These are phyloP conservation scores for Ophion costatus DNA, from an alignment of 2,888 invertebrate genomes.

Conservation along the genomic window DNA sequence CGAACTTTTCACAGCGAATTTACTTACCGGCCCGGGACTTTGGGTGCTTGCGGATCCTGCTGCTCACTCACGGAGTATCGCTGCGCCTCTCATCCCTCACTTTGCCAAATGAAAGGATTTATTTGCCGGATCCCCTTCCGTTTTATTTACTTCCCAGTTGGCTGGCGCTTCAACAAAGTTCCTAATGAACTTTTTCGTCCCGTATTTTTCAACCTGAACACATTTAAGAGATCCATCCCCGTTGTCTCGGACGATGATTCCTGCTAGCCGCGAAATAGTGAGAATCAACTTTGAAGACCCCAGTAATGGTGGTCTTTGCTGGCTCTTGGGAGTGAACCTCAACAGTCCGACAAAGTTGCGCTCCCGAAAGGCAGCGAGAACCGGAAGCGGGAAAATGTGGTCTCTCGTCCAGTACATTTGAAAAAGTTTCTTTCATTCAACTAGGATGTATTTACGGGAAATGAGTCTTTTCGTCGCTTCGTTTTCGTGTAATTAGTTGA, in stretches of 20 bases:
- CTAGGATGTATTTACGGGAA: too few species aligned
- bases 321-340: too few species aligned
- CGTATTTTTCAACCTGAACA: neutral
- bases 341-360: too few species aligned
- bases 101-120: constrained; percentile 48
- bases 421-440: too few species aligned
- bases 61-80: constrained; percentile 44
- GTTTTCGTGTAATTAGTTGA: too few species aligned
- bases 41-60: constrained; percentile 14
- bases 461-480: too few species aligned
- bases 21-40: constrained; percentile 43
- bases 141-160: constrained; percentile 55
- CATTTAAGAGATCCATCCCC: neutral
- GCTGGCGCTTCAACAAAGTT: neutral
- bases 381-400: too few species aligned
- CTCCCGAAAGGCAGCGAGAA: too few species aligned
- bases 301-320: neutral
- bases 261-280: neutral
- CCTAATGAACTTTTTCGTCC: constrained; percentile 42
- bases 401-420: too few species aligned
- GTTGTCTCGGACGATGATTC: constrained; percentile 15
- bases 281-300: neutral
- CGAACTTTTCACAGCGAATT: constrained; percentile 57
- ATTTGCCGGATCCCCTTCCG: constrained; percentile 48
- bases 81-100: constrained; percentile 38